Evolutionary conservation across 2,113 vertebrate species (phyloP).

Genomic region (Chelonoidis abingdonii): DNA sequence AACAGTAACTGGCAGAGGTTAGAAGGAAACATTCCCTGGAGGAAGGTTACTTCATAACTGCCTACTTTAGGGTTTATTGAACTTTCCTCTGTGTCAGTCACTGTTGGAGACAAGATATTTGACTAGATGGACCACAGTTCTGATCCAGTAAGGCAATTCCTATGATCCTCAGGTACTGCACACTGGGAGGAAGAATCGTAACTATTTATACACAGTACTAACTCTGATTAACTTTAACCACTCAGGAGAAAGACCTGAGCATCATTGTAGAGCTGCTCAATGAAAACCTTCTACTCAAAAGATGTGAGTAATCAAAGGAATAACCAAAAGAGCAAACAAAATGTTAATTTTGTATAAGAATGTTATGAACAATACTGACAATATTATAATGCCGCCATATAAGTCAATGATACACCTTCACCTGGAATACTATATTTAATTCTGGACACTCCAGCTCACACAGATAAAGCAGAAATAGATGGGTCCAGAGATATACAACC

Average conservation of each 20-base stretch:
- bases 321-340: not conserved
- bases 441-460: not conserved
- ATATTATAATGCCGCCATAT: not conserved
- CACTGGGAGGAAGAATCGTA: fast-evolving
- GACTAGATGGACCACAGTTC: fast-evolving
- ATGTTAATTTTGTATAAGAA: not conserved
- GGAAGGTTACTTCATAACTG: not conserved
- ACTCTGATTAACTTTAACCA: not conserved
- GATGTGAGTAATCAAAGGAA: fast-evolving
- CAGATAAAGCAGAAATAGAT: not conserved
- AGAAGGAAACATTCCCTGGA: not conserved
- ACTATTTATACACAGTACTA: not conserved
- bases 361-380: not conserved
- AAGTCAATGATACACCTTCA: not conserved
- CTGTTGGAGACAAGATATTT: fast-evolving
- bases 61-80: not conserved
- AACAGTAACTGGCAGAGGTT: not conserved
- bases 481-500: too few species aligned
- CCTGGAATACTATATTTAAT: not conserved
- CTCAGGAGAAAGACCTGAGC: not conserved
- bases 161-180: fast-evolving
- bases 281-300: not conserved
- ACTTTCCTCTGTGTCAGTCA: not conserved
- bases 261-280: not conserved
- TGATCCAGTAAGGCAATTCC: not conserved